Conservation (phyloP, 2,888 invertebrate species). For the Dione vanillae region DNA sequence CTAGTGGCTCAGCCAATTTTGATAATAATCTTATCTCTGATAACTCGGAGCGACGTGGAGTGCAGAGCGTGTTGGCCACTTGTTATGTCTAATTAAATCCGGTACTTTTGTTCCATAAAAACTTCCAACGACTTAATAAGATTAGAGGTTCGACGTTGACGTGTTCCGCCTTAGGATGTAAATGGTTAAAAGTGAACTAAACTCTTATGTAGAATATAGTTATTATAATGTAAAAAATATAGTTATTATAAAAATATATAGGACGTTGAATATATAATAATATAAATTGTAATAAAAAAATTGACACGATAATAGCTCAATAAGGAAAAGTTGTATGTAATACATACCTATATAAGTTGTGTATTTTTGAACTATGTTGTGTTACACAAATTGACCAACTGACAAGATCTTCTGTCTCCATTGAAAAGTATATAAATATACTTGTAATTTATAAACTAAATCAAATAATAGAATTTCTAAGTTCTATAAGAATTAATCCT, state of each 20-base stretch:
- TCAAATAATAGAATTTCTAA: background rate
- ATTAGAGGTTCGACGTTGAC: slow-evolving; percentile 23
- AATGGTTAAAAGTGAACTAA: slow-evolving; percentile 5
- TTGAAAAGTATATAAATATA: too few relatives aligned
- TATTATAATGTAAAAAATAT: background rate
- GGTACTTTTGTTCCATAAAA: slow-evolving; percentile 26
- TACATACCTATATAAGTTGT: too few relatives aligned
- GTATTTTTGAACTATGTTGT: too few relatives aligned
- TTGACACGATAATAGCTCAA: background rate
- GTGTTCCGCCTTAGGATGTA: slow-evolving; percentile 12
- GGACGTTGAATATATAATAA: too few relatives aligned
- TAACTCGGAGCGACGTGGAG: slow-evolving; percentile 21
- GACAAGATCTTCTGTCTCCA: background rate
- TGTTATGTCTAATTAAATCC: slow-evolving; percentile 27
- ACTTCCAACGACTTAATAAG: slow-evolving; percentile 15
- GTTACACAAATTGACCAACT: too few relatives aligned
- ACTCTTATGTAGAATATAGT: slow-evolving; percentile 7
- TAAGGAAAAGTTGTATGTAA: background rate
- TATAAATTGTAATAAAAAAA: too few relatives aligned
- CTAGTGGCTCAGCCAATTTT: slow-evolving; percentile 20
- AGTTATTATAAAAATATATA: background rate
- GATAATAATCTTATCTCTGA: slow-evolving; percentile 25
- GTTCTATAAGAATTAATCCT: background rate
- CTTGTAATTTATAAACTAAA: background rate
- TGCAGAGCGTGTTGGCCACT: slow-evolving; percentile 23